phyloP scores from a whole-genome alignment of 2,797 vertebrate species.

The Phataginus tetradactyla region DNA sequence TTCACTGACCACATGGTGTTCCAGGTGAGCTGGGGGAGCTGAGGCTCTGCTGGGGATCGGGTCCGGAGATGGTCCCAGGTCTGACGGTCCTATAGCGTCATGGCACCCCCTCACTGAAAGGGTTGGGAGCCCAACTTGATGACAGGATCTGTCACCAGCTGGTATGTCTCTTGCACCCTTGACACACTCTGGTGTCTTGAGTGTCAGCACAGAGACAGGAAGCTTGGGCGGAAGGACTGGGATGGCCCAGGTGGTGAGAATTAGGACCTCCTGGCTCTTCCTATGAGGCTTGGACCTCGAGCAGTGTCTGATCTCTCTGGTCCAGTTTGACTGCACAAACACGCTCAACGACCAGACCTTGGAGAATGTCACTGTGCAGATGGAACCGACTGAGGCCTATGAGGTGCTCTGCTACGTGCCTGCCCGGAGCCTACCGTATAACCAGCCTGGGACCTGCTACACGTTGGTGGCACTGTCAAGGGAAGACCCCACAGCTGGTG shows the following conservation, averaged over 20 bases:
- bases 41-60: background rate
- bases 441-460: constrained; percentile 89
- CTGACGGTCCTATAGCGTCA: background rate
- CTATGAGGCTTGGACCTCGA: too few species aligned
- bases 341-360: constrained; percentile 90
- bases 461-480: constrained; percentile 88
- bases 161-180: background rate
- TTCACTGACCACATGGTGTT: constrained; percentile 89
- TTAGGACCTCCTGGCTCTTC: background rate
- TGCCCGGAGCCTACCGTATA: constrained; percentile 88
- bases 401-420: constrained; percentile 87
- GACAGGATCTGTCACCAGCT: background rate
- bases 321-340: constrained; percentile 90
- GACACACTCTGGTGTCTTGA: background rate
- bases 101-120: background rate
- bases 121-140: background rate
- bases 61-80: background rate
- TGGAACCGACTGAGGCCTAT: constrained; percentile 90
- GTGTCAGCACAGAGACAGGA: background rate
- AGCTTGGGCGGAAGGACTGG: background rate
- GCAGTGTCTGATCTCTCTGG: background rate
- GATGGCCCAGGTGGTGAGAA: background rate
- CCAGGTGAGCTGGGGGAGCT: constrained; percentile 84
- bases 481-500: constrained; percentile 89
- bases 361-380: constrained; percentile 89